These are phyloP conservation scores for Epizoanthus ramosus DNA, from an alignment of 92 coral and sea anemone species.

Conservation along the genomic window DNA sequence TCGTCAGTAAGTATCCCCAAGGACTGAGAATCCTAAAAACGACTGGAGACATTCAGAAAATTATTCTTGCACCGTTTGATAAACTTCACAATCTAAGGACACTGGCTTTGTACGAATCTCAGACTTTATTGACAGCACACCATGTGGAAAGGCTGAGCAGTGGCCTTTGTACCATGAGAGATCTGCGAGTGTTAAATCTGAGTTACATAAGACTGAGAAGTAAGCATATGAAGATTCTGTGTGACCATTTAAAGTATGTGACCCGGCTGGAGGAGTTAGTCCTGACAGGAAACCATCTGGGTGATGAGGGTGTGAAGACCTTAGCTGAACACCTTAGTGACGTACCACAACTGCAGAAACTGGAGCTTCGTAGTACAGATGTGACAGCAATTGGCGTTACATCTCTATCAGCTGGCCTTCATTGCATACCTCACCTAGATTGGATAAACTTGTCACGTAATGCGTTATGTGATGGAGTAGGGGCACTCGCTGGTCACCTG, in stretches of 20 bases:
- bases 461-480: neutral
- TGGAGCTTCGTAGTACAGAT: neutral
- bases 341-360: neutral
- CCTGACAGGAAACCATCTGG: neutral
- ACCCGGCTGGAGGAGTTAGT: neutral
- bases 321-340: neutral
- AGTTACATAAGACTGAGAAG: neutral
- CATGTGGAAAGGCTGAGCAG: neutral
- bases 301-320: neutral
- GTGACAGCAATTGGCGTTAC: neutral
- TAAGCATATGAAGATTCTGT: neutral
- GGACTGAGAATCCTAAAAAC: neutral
- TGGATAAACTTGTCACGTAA: neutral
- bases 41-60: neutral
- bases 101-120: neutral
- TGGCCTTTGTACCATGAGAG: neutral
- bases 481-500: conserved; percentile 2
- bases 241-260: neutral
- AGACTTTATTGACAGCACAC: neutral
- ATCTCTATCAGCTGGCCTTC: neutral
- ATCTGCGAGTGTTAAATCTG: neutral
- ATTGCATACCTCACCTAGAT: neutral
- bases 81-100: neutral
- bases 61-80: neutral
- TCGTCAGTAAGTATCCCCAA: neutral